Evolutionary conservation across 2,797 vertebrate genomes (phyloP).

Genomic region (Coregonus suidteri): DNA sequence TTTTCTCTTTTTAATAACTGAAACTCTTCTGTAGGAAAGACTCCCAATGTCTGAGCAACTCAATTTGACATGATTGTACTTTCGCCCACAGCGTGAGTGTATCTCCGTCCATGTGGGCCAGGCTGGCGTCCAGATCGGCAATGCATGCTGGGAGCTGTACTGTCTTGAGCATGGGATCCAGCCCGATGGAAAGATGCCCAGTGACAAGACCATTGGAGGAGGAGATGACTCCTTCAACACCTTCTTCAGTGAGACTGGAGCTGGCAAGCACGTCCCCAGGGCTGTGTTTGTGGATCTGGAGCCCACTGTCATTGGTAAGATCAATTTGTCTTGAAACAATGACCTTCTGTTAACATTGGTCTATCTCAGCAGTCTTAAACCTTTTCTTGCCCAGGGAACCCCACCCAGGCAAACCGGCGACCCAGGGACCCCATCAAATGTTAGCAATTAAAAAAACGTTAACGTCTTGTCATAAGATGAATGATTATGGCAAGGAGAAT

Average conservation of each 20-base stretch:
- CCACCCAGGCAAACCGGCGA: no score
- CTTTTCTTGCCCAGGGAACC: no score
- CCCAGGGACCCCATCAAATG: no score
- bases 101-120: slow-evolving; percentile 80
- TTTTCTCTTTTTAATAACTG: neutral
- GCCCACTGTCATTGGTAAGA: slow-evolving; percentile 76
- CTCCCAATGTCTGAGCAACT: neutral
- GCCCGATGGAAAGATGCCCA: slow-evolving; percentile 81
- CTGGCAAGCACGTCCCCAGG: slow-evolving; percentile 78
- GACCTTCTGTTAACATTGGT: neutral
- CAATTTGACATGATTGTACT: slow-evolving; percentile 7
- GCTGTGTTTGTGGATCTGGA: slow-evolving; percentile 79
- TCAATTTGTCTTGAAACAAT: neutral
- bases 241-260: slow-evolving; percentile 81
- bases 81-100: slow-evolving; percentile 70
- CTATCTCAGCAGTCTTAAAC: no score
- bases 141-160: slow-evolving; percentile 82
- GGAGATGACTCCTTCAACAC: slow-evolving; percentile 82
- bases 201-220: slow-evolving; percentile 81
- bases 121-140: slow-evolving; percentile 81
- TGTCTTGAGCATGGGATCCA: slow-evolving; percentile 81
- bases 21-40: neutral
- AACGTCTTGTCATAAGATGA: no score
- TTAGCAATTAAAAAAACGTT: no score
- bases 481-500: no score